Base-by-base conservation (phyloP, 2,797 vertebrate genomes). In the Hoplostethus atlanticus region DNA sequence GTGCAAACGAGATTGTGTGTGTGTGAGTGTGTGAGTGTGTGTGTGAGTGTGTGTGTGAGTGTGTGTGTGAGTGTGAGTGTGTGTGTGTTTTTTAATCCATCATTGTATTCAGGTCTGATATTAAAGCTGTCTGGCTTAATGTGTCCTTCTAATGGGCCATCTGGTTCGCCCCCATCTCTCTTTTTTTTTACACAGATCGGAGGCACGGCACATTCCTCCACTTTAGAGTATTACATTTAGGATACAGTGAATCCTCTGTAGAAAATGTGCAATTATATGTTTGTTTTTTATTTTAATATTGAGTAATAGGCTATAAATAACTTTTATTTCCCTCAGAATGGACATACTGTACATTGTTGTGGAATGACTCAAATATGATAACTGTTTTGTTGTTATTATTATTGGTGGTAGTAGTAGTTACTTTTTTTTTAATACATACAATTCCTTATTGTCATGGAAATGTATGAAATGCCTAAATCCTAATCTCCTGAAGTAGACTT, bases 121-220 rank as follows among this genome's bases (percentile, higher is more conserved):
- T 83, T 61, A 46, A 76, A 64, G 88, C 89, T 84, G 79, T 86
- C 84, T 84, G 83, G 86, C 84, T 92, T 93, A 87, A 91, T 91
- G 86, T 78, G 7, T 82, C 83, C 67, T 83, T 77, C 72, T 89
- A 91, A 89, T 90, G 81, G 85, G 44, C 90, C 90, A 91, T 92
- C 93, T 94, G 93, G 81, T 82, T 73, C 55, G 60, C 67, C 61
- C 64, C 50, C 62, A 13, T 77, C 13, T 21, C 66, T 77, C 67
- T 59, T 70, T 64, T 67, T n/a, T 7, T n/a, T 36, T 40, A 21
- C 68, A 63, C 55, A 47, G 42, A 71, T 71, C 64, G 59, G 38
- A 63, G 17, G 42, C 40, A 21, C 0, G 0, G 60, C 54, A 63
- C 56, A 34, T 52, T 61, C 17, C 55, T 71, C 10, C 31, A 48